phyloP scores from a whole-genome alignment of 2,797 vertebrate genomes.

The Bradypus variegatus region DNA sequence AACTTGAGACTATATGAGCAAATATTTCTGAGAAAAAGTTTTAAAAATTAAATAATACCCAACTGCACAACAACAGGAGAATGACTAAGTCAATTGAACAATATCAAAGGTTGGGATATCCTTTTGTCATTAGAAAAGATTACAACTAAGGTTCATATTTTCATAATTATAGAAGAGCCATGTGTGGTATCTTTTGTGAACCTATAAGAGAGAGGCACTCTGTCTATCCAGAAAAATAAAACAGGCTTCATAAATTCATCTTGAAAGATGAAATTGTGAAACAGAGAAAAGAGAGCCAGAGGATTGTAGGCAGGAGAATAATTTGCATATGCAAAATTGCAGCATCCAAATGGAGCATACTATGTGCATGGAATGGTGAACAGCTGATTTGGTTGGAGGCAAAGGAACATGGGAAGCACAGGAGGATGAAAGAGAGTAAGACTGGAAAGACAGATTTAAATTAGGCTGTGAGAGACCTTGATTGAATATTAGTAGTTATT shows the following conservation, averaged over 20 bases:
- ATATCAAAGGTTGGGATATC: not conserved
- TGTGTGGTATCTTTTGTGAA: not conserved
- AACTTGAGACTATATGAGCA: not conserved
- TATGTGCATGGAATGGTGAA: not conserved
- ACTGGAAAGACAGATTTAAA: not conserved
- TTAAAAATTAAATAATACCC: slow-evolving; percentile 1
- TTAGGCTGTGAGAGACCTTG: not conserved
- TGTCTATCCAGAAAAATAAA: not conserved
- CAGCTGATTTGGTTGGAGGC: not conserved
- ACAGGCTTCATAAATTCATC: not conserved
- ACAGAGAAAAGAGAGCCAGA: not conserved
- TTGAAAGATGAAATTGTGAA: slow-evolving; percentile 5
- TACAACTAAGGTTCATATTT: not conserved
- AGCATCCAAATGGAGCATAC: not conserved
- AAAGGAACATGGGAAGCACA: not conserved
- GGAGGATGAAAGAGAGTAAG: not conserved
- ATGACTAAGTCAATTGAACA: not conserved
- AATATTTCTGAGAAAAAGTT: not conserved
- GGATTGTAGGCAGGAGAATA: not conserved
- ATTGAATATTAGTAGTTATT: not conserved
- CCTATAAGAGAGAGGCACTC: not conserved
- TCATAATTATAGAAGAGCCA: not conserved
- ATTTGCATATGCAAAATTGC: not conserved
- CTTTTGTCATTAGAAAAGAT: not conserved
- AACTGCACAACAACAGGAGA: not conserved